A percentile compares a stretch with the other conserved stretches of the same genome.
Conservation (phyloP, 2,888 invertebrate species). For the Melipona beecheii region DNA sequence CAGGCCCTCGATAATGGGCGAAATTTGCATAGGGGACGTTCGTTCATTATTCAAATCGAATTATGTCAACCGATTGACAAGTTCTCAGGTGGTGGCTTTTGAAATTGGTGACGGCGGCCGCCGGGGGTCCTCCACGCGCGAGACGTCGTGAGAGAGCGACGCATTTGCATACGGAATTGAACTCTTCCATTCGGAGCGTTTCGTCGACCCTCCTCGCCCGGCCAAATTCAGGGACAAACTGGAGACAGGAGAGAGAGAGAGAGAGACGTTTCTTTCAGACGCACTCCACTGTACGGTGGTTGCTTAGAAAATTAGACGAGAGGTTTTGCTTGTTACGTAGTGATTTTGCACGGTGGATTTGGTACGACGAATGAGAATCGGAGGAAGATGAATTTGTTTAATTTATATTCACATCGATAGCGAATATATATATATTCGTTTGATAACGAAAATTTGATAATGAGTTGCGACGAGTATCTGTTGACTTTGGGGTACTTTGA, state of each 20-base stretch:
- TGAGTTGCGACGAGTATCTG: not conserved
- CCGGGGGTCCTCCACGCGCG: slow-evolving; percentile 63
- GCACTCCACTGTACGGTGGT: slow-evolving; percentile 1
- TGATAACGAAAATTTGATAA: not conserved
- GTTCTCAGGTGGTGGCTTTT: slow-evolving; percentile 78
- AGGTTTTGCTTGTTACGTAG: not conserved
- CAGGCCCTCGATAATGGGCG: slow-evolving; percentile 71
- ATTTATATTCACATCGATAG: not conserved
- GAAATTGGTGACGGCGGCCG: slow-evolving; percentile 70
- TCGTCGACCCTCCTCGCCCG: slow-evolving; percentile 44
- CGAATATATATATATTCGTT: not conserved
- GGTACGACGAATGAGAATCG: not conserved
- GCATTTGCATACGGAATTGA: slow-evolving; percentile 79
- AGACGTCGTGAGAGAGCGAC: slow-evolving; percentile 67
- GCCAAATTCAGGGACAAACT: slow-evolving; percentile 44
- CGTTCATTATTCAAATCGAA: slow-evolving; percentile 80
- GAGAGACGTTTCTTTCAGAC: slow-evolving; percentile 4
- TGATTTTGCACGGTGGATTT: not conserved
- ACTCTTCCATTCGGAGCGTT: slow-evolving; percentile 58
- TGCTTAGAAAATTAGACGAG: slow-evolving; percentile 19
- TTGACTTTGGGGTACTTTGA: not conserved
- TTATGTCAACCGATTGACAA: slow-evolving; percentile 80
- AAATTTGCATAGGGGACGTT: slow-evolving; percentile 82
- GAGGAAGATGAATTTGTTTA: not conserved
- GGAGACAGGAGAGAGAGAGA: not conserved